phyloP scores from a whole-genome alignment of 2,888 invertebrate genomes.

The Leptopterna dolabrata region DNA sequence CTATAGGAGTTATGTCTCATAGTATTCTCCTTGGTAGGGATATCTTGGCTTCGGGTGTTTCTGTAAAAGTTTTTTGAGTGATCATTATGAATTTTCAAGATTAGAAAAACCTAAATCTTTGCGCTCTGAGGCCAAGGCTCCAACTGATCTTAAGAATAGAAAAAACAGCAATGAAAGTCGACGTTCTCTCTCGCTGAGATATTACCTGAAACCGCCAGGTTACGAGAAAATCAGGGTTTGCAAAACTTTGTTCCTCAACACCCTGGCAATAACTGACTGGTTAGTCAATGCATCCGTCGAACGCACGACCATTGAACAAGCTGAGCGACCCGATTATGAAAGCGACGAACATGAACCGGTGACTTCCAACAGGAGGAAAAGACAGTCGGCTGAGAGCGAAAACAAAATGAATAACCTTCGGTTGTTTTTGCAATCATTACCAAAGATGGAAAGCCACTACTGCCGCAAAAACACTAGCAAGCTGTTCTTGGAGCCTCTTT shows the following conservation, averaged over 20 bases:
- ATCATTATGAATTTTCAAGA: no score
- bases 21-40: no score
- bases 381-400: neutral
- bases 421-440: neutral
- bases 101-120: no score
- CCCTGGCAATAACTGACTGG: neutral
- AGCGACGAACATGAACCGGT: neutral
- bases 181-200: no score
- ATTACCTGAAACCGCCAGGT: no score
- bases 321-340: neutral
- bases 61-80: no score
- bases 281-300: neutral
- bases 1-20: no score
- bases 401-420: neutral
- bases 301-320: neutral
- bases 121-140: no score
- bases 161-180: no score
- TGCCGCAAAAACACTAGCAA: neutral
- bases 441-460: neutral
- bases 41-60: no score
- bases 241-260: neutral
- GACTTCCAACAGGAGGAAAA: neutral
- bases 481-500: neutral
- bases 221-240: neutral
- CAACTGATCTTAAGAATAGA: no score